Base-by-base conservation (phyloP, 2,113 vertebrate genomes). In the Megalops atlanticus region DNA sequence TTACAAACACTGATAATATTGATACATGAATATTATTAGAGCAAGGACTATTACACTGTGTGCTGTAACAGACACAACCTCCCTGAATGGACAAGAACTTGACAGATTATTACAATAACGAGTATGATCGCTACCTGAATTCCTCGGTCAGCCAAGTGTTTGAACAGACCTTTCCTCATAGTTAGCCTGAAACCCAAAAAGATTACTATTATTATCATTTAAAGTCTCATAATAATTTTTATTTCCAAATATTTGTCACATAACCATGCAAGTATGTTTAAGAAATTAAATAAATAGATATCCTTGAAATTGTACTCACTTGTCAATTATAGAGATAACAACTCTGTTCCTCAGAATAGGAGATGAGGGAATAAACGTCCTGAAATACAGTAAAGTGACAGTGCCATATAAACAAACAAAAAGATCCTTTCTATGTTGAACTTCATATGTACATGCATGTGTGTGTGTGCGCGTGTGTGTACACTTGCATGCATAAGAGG, bases 81-180 rank as follows among this genome's bases (percentile, higher is more conserved):
- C n/a, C n/a, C 52, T 0, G 58, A 64, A 64, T 4, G 8, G 5
- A 49, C 4, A 11, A 49, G 18, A 6, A 49, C 18, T 54, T 21
- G 24, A 21, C 24, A 54, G 18, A 21, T 24, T 16, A 54, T 54
- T 54, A 54, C 24, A 4, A 54, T 54, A 10, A 45, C 4, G 64
- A 43, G 11, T 31, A 35, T 69, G 4, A 3, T 68, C 33, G 74
- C 84, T 88, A 97, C 96, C 95, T 96, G 96, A 78, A 97, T 94
- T 49, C 96, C 96, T 83, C 96, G 89, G 8, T 88, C 91, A 75
- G 89, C 86, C 11, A 97, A 92, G 81, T 97, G 95, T 78, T 86
- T 91, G 41, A 97, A 95, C 70, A 97, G 92, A 79, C 91, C 92
- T 83, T 91, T 96, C 84, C 93, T 93, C 95, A 97, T 94, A n/a